Evolutionary conservation across 1,140 invertebrate genomes (phyloP).

Genomic region (Lamellibrachia luymesi): DNA sequence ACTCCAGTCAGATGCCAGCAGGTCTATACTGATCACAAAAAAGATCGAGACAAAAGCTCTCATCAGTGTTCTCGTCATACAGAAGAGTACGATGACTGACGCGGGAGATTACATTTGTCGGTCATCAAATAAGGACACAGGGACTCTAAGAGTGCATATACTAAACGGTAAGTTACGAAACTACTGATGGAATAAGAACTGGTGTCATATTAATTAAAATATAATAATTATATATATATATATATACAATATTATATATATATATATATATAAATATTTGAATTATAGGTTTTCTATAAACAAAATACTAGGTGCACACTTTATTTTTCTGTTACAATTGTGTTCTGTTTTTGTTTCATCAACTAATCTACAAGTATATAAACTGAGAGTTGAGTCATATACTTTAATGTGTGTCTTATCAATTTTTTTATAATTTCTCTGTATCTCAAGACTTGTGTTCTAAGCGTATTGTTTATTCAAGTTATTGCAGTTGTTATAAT

Average conservation of each 20-base stretch:
- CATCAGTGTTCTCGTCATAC: constrained; percentile 40
- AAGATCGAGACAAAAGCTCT: constrained; percentile 33
- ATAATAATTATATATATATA: neutral
- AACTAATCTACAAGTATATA: neutral
- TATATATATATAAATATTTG: neutral
- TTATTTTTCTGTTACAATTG: neutral
- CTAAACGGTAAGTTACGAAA: constrained; percentile 38
- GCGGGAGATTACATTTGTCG: constrained; percentile 44
- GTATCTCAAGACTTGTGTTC: neutral
- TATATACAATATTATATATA: no score
- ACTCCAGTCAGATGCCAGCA: constrained; percentile 34
- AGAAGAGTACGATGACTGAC: constrained; percentile 37
- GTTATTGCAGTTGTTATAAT: neutral
- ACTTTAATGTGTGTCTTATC: neutral
- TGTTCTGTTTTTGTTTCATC: neutral
- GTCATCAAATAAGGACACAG: constrained; percentile 37
- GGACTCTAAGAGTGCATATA: constrained; percentile 39
- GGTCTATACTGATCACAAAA: constrained; percentile 40
- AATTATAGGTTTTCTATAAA: neutral
- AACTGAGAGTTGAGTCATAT: neutral
- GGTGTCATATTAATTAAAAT: neutral
- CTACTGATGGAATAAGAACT: neutral
- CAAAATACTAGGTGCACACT: neutral
- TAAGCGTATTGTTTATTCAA: neutral
- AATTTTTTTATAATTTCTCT: neutral